Conservation (phyloP, 64 coral and sea anemone species). For the Porites australiensis region DNA sequence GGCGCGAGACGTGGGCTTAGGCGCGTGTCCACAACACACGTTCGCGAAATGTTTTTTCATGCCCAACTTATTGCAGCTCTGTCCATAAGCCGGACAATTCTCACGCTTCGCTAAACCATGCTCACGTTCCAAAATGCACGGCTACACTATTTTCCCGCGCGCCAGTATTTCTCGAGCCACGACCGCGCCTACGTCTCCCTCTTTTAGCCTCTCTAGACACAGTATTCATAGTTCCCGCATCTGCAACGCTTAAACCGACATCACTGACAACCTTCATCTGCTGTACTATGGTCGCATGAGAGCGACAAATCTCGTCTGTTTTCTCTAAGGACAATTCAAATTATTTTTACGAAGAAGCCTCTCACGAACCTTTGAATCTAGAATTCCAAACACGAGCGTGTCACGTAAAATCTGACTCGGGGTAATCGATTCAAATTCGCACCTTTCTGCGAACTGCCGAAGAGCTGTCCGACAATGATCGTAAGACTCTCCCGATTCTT, state of each 20-base stretch:
- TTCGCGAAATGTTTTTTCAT: neutral
- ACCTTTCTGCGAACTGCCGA: too few relatives aligned
- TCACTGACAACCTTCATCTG: too few relatives aligned
- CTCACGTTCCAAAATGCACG: neutral
- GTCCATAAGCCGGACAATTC: neutral
- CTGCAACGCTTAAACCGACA: too few relatives aligned
- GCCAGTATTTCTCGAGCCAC: too few relatives aligned
- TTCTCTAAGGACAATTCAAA: too few relatives aligned
- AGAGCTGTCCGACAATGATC: neutral
- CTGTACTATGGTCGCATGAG: too few relatives aligned
- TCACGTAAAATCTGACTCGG: neutral
- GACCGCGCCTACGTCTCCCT: neutral
- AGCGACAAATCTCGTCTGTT: too few relatives aligned
- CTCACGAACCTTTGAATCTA: too few relatives aligned
- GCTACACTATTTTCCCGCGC: neutral
- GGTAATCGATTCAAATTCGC: constrained; percentile 51
- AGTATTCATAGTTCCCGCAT: neutral
- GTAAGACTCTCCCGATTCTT: constrained; percentile 27
- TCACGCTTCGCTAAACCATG: neutral
- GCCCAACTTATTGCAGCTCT: neutral
- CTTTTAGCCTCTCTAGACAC: neutral
- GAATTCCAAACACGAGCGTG: too few relatives aligned
- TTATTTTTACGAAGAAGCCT: too few relatives aligned
- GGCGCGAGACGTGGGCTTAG: neutral
- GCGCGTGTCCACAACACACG: too few relatives aligned